A percentile compares a stretch with the other conserved stretches of the same genome.
Evolutionary conservation across 2,888 invertebrate genomes (phyloP).

Genomic region (Eubasilissa splendida): DNA sequence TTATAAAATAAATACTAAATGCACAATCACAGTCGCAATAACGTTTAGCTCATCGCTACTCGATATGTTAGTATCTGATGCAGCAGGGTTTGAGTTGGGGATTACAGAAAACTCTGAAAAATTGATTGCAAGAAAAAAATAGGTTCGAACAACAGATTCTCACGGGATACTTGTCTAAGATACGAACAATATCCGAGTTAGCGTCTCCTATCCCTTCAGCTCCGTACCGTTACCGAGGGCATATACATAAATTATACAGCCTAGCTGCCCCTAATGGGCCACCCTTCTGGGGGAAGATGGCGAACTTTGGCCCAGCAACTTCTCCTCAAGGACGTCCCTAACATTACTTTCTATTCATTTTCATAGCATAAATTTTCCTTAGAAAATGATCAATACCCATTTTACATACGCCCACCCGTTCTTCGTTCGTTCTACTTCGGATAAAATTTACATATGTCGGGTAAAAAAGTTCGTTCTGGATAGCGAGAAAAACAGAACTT

Average conservation of each 20-base stretch:
- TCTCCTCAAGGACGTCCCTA: slow-evolving; percentile 45
- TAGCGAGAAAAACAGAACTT: too few relatives aligned
- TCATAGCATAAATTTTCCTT: slow-evolving; percentile 51
- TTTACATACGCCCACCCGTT: slow-evolving; percentile 41
- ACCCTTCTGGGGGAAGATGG: slow-evolving; percentile 41
- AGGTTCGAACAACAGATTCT: too few relatives aligned
- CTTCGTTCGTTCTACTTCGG: slow-evolving; percentile 17
- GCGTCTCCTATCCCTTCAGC: slow-evolving; percentile 20
- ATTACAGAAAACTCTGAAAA: too few relatives aligned
- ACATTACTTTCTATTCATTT: slow-evolving; percentile 53
- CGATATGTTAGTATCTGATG: too few relatives aligned
- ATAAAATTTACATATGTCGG: slow-evolving; percentile 43
- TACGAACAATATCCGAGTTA: slow-evolving; percentile 25
- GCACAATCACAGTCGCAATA: too few relatives aligned
- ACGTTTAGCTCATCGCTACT: too few relatives aligned
- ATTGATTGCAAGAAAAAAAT: too few relatives aligned
- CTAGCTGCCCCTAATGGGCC: slow-evolving; percentile 37
- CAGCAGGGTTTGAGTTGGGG: too few relatives aligned
- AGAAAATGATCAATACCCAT: slow-evolving; percentile 54
- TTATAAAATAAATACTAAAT: too few relatives aligned
- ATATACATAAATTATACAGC: slow-evolving; percentile 27
- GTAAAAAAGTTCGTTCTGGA: neutral
- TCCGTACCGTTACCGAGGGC: slow-evolving; percentile 10
- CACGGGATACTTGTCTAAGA: neutral
- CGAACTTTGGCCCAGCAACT: slow-evolving; percentile 49